Base-by-base conservation (phyloP, 2,113 vertebrate genomes). In the Aspidoscelis tigris region DNA sequence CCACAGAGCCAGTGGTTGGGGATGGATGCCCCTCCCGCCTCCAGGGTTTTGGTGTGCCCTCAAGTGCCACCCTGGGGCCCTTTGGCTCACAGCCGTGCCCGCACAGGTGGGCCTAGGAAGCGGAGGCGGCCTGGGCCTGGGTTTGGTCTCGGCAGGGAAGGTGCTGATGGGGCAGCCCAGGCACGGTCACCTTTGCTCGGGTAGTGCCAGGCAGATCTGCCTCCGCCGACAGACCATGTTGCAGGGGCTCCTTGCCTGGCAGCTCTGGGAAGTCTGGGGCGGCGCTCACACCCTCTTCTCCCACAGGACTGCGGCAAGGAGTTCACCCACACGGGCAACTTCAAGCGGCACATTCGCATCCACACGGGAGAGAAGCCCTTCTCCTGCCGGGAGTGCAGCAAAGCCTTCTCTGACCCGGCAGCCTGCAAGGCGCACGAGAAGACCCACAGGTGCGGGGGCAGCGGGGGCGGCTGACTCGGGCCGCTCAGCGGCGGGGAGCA, bases 351-450 rank as follows among this genome's bases (percentile, higher is more conserved):
- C 95, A 98, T 99, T 93, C 98, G 98, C 1, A 99, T 99, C 93
- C 98, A 99, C 96, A 99, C 98, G 0, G 98, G 98, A 0, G 98
- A 99, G 96, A 99, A 99, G 78, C 98, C 98, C 0, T 99, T 99
- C 94, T 97, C 96, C 21, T 99, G 98, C 93, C 94, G 97, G 10
- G 98, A 99, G 92, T 99, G 98, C 84, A 97, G 93, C 94, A 99
- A 99, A 86, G 97, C 98, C 16, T 99, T 99, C 91, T 99, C 98
- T 0, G 98, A 99, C 91, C 98, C 98, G 0, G 98, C 98, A 0
- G 98, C 98, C 3, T 99, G 98, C 94, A 99, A 99, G 94, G 98
- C 98, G n/a, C 98, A 99, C 0, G 98, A 99, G 95, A 99, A 99
- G 95, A 99, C 98, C 0, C 98, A 99, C 96, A 99, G 98, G 98